Evolutionary conservation across 2,797 vertebrate species (phyloP).

Genomic region (Sciurus carolinensis): DNA sequence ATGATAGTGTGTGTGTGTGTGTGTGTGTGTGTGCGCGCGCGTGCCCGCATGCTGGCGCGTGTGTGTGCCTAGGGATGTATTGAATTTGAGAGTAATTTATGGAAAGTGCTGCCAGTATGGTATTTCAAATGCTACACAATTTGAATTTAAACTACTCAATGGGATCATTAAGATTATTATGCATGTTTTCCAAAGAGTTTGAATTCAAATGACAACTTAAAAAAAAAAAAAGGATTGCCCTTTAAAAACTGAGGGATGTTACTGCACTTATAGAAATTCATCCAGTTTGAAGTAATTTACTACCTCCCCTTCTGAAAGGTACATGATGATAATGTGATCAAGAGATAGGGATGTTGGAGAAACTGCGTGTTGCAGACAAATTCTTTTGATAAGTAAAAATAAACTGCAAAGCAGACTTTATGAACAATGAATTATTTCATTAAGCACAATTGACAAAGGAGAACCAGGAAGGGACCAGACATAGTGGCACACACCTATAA

Average conservation of each 20-base stretch:
- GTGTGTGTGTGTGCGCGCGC: constrained; percentile 53
- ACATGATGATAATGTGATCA: constrained; percentile 44
- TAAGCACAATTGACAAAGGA: not conserved
- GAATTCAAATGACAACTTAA: constrained; percentile 90
- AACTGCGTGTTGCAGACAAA: not conserved
- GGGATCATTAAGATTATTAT: constrained; percentile 92
- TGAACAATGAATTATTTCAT: constrained; percentile 39
- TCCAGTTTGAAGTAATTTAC: constrained; percentile 83
- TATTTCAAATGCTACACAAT: constrained; percentile 90
- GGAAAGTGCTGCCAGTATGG: constrained; percentile 90
- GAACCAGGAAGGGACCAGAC: not conserved
- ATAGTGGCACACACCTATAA: too few relatives aligned
- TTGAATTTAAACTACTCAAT: constrained; percentile 92
- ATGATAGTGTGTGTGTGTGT: constrained; percentile 64
- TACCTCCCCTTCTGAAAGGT: constrained; percentile 75
- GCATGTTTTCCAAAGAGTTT: constrained; percentile 90
- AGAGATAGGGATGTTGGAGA: not conserved
- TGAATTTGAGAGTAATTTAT: constrained; percentile 92
- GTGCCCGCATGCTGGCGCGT: not conserved
- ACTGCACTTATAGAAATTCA: constrained; percentile 84
- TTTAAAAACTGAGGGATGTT: constrained; percentile 86
- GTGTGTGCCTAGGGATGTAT: constrained; percentile 86
- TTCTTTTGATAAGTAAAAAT: not conserved
- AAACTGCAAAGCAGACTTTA: not conserved
- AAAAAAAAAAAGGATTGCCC: constrained; percentile 85